Percentiles rank a stretch among this genome's conserved stretches.
Evolutionary conservation across 2,797 vertebrate species (phyloP).

Genomic region (Macrochelys suwanniensis): DNA sequence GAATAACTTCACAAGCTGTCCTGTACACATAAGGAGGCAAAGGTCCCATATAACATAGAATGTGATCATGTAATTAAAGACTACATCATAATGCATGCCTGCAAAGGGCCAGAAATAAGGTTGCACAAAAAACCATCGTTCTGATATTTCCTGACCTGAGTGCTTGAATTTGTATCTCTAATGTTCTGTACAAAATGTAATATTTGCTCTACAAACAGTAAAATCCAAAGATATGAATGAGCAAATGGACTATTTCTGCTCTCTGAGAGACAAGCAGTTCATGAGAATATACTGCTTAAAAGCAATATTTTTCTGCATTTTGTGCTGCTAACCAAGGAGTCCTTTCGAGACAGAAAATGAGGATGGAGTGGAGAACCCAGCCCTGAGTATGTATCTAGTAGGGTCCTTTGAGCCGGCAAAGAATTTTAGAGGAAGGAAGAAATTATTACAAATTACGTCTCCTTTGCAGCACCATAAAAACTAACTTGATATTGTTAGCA

Average conservation of each 20-base stretch:
- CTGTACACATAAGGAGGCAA: background rate
- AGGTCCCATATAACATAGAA: background rate
- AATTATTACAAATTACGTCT: background rate
- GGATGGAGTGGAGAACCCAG: background rate
- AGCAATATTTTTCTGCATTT: background rate
- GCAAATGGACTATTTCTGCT: background rate
- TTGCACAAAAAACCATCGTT: background rate
- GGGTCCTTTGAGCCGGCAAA: no score
- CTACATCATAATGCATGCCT: background rate
- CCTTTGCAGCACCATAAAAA: background rate
- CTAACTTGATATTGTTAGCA: background rate
- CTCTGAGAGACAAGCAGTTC: background rate
- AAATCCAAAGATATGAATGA: background rate
- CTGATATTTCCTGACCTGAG: background rate
- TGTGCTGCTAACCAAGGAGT: background rate
- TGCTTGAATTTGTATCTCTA: fast-evolving
- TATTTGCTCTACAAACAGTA: background rate
- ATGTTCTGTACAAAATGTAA: background rate
- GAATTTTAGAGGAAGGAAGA: background rate
- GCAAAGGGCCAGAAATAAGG: background rate
- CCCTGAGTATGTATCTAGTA: background rate
- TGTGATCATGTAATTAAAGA: background rate
- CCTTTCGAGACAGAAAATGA: constrained; percentile 18
- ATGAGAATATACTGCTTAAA: background rate
- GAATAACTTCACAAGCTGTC: background rate